Conservation (phyloP, 2,113 vertebrate species). For the Atlantisia rogersi region DNA sequence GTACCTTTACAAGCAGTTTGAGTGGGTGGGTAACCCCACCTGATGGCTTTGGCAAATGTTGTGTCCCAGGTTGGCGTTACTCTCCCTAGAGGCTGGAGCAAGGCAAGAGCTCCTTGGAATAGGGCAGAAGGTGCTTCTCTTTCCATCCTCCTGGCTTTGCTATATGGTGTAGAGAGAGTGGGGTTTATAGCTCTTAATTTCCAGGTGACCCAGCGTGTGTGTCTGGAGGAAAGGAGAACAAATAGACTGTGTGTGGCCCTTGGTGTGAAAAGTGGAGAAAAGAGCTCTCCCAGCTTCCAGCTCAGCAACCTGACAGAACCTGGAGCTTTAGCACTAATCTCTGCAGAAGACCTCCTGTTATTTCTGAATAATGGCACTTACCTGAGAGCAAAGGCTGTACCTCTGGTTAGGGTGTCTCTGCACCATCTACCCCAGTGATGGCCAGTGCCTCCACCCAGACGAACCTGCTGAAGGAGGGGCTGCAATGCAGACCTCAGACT, state of each 20-base stretch:
- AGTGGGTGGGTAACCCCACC: not conserved
- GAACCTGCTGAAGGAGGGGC: too few species aligned
- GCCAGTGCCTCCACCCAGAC: too few species aligned
- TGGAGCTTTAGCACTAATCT: not conserved
- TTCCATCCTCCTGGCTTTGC: not conserved
- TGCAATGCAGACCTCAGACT: too few species aligned
- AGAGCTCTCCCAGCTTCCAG: not conserved
- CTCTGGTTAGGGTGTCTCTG: too few species aligned
- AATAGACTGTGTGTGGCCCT: not conserved
- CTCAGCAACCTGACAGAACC: not conserved
- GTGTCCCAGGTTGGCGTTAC: not conserved
- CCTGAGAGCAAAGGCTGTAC: too few species aligned
- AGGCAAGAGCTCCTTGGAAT: not conserved
- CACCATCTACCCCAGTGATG: too few species aligned
- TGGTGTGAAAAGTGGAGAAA: not conserved
- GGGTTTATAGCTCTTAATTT: not conserved
- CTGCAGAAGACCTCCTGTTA: not conserved
- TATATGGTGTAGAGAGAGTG: not conserved
- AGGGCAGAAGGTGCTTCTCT: not conserved
- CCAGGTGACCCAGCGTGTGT: not conserved
- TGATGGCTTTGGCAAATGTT: not conserved
- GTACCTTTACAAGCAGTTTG: not conserved
- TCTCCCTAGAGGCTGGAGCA: not conserved
- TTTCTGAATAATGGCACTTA: not conserved
- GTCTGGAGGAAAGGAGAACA: not conserved